Base-by-base conservation (phyloP, 2,113 vertebrate genomes). In the Dromaius novaehollandiae region DNA sequence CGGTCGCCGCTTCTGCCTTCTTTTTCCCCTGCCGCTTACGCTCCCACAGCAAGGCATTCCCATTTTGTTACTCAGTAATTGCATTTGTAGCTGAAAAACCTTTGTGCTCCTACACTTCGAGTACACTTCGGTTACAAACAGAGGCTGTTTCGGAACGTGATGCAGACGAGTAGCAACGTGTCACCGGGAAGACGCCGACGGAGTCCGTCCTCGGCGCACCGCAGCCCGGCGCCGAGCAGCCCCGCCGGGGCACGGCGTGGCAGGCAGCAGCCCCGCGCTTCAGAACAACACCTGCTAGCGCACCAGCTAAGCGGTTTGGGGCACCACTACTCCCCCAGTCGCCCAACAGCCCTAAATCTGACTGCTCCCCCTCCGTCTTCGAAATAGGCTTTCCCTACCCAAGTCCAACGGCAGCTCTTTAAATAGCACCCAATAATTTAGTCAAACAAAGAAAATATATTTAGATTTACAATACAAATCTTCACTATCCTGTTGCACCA, bases 301-400 rank as follows among this genome's bases (percentile, higher is more conserved):
- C 28, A 2, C 38, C 1, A 8, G 28, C 53, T 69, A 8, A 2
- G 64, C 28, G 1, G 1, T 7, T 12, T 8, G 24, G 69, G 8
- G 69, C 44, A 2, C 2, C 18, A 2, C 58, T 11, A 11, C 60
- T n/a, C 32, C 50, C 40, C 11, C 58, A 8, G 46, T 5, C 81
- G 28, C 64, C 38, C 70, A 32, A 6, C 1, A 32, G 79, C 60
- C 65, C 36, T 2, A 11, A 53, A 17, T 24, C 50, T 8, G 20
- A 20, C 34, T 30, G 78, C 65, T 15, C 56, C 79, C 69, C 34
- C 68, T 44, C 34, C 22, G 2, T 5, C 82, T 70, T 28, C 89
- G 2, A 5, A 65, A 18, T 2, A 22, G 81, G 55, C 78, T 71
- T 61, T 53, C 34, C 71, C 63, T 40, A 11, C 21, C 36, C 51